Base-by-base conservation (phyloP, 2,113 vertebrate genomes). In the Nyctereutes procyonoides region DNA sequence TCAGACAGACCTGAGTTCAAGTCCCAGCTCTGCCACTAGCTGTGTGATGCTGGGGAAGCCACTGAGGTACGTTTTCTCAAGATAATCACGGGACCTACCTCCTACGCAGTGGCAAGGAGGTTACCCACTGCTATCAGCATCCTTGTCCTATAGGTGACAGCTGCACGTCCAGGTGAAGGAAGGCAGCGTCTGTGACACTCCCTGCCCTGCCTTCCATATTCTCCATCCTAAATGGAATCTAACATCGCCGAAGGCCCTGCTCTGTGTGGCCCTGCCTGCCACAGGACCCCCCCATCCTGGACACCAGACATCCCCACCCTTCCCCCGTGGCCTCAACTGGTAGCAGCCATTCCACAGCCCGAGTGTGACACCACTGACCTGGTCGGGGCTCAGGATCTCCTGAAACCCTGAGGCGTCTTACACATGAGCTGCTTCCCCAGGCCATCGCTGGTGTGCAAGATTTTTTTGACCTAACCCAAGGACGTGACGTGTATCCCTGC, bases 381-480 rank as follows among this genome's bases (percentile, higher is more conserved):
- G 24, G n/a, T 12, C n/a, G 19, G 35, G 8, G 53, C n/a, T 58
- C 8, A 1, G 67, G 60, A 15, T 51, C 76, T 10, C 62, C 90
- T 4, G 30, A 81, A 63, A 3, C 53, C 71, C 63, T 5, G 0
- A 11, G 19, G 16, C 11, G 3, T 71, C 67, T 69, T 8, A 48
- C 48, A 24, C 1, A 2, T 1, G 8, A 67, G 35, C 84, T 35
- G 43, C 81, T 63, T 55, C 32, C 51, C 43, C 15, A 35, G 51
- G 20, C 30, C 22, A 0, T 32, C 1, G 11, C 35, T 10, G 74
- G 62, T 1, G 13, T 15, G 51, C 2, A 5, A 58, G 58, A 28
- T 38, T 55, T 65, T 94, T 48, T 13, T 58, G 55, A 90, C 43
- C 43, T 32, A 43, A 55, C n/a, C 84, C 65, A 83, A 58, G 55